Conservation (phyloP, 2,113 vertebrate species). For the Zosterops lateralis region DNA sequence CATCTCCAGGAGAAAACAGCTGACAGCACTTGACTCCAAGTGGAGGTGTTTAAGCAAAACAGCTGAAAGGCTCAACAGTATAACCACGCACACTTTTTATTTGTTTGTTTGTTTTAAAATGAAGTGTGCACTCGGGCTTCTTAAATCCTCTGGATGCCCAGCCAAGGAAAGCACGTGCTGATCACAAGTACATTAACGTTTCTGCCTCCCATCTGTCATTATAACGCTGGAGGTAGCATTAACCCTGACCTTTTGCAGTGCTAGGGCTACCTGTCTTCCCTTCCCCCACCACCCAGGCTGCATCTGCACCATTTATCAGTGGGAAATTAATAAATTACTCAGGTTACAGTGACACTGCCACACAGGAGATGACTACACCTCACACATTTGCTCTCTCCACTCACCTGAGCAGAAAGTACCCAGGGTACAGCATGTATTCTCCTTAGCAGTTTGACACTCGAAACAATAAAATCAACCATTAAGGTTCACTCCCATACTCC, state of each 20-base stretch:
- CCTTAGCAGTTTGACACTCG: neutral
- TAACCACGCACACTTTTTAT: neutral
- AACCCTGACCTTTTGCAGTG: slow-evolving; percentile 17
- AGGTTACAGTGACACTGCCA: neutral
- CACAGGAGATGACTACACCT: neutral
- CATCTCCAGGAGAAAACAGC: slow-evolving; percentile 2
- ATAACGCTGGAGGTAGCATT: neutral
- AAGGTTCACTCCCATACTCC: neutral
- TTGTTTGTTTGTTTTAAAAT: slow-evolving; percentile 58
- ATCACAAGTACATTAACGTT: slow-evolving; percentile 36
- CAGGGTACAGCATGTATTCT: neutral
- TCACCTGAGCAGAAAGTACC: neutral
- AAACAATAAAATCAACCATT: neutral
- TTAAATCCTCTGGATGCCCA: neutral
- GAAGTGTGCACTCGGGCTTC: neutral
- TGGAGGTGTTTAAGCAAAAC: neutral
- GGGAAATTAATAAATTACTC: neutral
- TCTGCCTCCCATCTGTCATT: slow-evolving; percentile 58
- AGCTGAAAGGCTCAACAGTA: neutral
- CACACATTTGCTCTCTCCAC: neutral
- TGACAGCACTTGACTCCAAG: slow-evolving; percentile 27
- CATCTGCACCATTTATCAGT: neutral
- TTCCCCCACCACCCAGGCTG: neutral
- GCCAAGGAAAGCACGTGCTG: slow-evolving; percentile 40
- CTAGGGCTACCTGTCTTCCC: slow-evolving; percentile 30